Conservation (phyloP, 2,888 invertebrate species). For the Patella ulyssiponensis region DNA sequence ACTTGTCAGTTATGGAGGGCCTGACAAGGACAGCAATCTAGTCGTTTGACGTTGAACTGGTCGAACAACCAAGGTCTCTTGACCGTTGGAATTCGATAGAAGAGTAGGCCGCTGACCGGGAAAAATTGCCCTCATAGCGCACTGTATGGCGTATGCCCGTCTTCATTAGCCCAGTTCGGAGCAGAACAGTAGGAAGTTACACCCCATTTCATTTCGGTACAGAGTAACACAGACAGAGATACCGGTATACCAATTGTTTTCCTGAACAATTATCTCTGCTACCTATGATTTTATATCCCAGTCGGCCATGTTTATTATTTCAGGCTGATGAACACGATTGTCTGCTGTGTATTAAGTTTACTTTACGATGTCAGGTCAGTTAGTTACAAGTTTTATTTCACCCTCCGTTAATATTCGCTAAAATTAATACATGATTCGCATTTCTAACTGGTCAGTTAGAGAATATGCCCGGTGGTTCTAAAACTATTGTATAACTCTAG, state of each 20-base stretch:
- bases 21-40: too few species aligned
- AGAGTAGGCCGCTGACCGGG: too few species aligned
- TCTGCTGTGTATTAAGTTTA: slow-evolving; percentile 84
- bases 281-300: background rate
- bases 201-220: too few species aligned
- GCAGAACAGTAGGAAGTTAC: too few species aligned
- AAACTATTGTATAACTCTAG: background rate
- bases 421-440: background rate
- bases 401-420: background rate
- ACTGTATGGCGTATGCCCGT: too few species aligned
- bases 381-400: background rate
- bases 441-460: background rate
- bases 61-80: too few species aligned
- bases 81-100: too few species aligned
- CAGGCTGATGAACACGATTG: slow-evolving; percentile 90
- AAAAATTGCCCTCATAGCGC: too few species aligned
- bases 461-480: background rate
- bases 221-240: too few species aligned
- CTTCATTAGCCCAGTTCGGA: too few species aligned
- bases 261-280: background rate
- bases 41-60: too few species aligned
- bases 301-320: slow-evolving; percentile 34
- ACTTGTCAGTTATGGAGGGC: too few species aligned
- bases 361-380: slow-evolving; percentile 63
- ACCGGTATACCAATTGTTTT: background rate